Evolutionary conservation across 2,888 invertebrate genomes (phyloP), one percentile per base, ranked within the genome.

Genomic region (Drosophila algonquin): DNA sequence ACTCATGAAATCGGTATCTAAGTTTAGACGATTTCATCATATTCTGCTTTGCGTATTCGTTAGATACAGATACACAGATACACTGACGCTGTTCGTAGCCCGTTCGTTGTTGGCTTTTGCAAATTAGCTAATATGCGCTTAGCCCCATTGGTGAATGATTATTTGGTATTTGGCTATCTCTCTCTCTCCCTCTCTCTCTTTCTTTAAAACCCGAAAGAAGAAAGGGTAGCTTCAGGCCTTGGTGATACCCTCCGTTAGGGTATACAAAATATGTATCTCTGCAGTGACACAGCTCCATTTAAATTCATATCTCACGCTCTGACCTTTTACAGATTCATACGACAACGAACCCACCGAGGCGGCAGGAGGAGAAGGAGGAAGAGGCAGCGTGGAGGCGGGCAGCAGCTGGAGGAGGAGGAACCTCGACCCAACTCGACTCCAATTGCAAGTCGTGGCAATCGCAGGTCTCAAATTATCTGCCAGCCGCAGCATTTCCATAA

Each of bases 1-100:
- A 62, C 55, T 40, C 63, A 55, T 63, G 47, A 75, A 81, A 62
- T 71, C 69, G 70, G 45, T 52, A 73, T 72, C 81, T 80, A 88
- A 86, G 58, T 82, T 85, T 87, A 77, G 87, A 71, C 72, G 77
- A 83, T 83, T 85, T 88, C 88, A 85, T 83, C 86, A 87, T 81
- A 60, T 70, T 72, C 67, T 63, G 57, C 65, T 87, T 84, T 77
- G 85, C 73, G 79, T 85, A 81, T 76, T 47, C 71, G 61, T 63
- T 57, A 30, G 30, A 30, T 30, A 30, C 5, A 35, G 35, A 14
- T 35, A 35, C 35, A 64, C 35, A 67, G 63, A 76, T 65, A 79
- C 74, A 58, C 21, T 2, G 21, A 21, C 47, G 47, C 40, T 61
- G 18, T 57, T 56, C 44, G n/a, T 51, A 5, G 35, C 12, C 35